Conservation (phyloP, 2,113 vertebrate genomes). For the Odontophorus gujanensis region DNA sequence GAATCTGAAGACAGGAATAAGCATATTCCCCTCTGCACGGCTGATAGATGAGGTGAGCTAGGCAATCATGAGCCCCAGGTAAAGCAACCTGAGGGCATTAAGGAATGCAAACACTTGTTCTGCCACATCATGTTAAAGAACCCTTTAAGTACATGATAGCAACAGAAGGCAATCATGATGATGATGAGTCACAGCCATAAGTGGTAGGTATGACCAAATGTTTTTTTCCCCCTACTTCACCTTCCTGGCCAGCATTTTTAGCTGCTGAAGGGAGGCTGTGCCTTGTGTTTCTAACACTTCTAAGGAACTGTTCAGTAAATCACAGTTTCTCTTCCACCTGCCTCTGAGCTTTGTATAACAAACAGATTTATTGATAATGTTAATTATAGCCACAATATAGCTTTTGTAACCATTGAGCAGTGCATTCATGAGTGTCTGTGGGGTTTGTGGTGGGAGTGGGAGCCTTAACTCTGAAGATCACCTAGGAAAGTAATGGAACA, state of each 20-base stretch:
- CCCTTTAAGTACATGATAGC: not conserved
- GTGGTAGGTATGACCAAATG: not conserved
- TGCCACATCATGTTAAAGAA: not conserved
- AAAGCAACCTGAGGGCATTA: not conserved
- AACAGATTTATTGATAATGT: not conserved
- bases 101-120: not conserved
- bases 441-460: not conserved
- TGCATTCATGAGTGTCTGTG: not conserved
- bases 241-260: not conserved
- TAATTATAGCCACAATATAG: not conserved
- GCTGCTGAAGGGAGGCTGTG: not conserved
- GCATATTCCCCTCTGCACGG: not conserved
- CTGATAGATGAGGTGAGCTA: not conserved
- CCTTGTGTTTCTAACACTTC: accelerated
- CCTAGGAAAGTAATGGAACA: not conserved
- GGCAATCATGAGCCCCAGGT: not conserved
- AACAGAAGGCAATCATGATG: not conserved
- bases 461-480: not conserved
- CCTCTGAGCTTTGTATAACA: not conserved
- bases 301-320: not conserved
- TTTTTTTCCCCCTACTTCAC: not conserved
- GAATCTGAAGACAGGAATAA: not conserved
- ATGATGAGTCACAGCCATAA: not conserved
- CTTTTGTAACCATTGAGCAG: not conserved
- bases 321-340: not conserved